Evolutionary conservation across 2,888 invertebrate genomes (phyloP).

Genomic region (Eupeodes latifasciatus): DNA sequence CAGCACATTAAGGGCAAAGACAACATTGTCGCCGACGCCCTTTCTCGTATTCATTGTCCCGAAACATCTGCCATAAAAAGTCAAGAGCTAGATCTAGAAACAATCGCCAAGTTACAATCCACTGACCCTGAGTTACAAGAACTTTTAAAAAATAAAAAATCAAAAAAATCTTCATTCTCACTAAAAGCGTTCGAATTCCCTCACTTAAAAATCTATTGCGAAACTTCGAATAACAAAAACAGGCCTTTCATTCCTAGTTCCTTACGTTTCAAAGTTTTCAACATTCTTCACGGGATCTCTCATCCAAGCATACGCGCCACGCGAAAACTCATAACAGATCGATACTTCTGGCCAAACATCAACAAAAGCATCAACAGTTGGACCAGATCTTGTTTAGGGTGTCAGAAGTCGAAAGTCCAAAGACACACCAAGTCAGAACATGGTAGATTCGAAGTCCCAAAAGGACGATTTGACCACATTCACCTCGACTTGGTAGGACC

Average conservation of each 20-base stretch:
- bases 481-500: background rate
- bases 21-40: background rate
- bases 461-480: too few relatives aligned
- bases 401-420: background rate
- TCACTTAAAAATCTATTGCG: background rate
- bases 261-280: background rate
- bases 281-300: background rate
- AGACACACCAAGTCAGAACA: background rate
- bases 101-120: background rate
- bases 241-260: too few relatives aligned
- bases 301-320: background rate
- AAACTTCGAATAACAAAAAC: background rate
- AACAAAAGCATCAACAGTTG: too few relatives aligned
- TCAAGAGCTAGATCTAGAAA: background rate
- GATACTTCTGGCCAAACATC: too few relatives aligned
- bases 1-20: background rate
- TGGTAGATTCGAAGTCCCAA: too few relatives aligned
- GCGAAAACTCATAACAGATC: background rate
- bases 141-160: background rate
- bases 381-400: too few relatives aligned
- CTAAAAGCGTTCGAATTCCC: background rate
- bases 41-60: too few relatives aligned
- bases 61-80: too few relatives aligned
- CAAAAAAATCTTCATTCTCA: background rate
- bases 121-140: background rate